phyloP scores from a whole-genome alignment of 2,888 invertebrate genomes.

The Heliconius hortense region DNA sequence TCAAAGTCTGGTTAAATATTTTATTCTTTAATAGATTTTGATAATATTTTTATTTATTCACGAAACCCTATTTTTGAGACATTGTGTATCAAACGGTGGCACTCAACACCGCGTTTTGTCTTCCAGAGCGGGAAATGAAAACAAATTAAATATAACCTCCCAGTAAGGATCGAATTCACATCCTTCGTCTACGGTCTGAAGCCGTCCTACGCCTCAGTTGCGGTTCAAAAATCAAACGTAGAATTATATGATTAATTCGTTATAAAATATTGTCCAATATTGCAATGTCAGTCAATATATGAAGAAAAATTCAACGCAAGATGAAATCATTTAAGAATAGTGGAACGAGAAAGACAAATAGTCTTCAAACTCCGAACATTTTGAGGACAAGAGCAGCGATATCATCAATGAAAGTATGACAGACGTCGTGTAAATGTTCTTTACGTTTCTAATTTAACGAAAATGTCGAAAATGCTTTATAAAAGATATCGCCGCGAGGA shows the following conservation, averaged over 20 bases:
- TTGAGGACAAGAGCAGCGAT: not conserved
- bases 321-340: slow-evolving; percentile 1
- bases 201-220: not conserved
- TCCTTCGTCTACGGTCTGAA: not conserved
- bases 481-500: not conserved
- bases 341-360: slow-evolving; percentile 3
- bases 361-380: not conserved
- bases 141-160: not conserved
- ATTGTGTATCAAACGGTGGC: not conserved
- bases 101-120: not conserved
- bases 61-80: not conserved
- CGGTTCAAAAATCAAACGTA: too few relatives aligned
- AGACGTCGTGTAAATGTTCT: slow-evolving; percentile 5
- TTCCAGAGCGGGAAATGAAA: not conserved
- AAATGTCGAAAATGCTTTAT: slow-evolving; percentile 5
- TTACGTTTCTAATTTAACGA: slow-evolving; percentile 2
- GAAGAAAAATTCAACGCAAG: not conserved
- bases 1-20: too few relatives aligned
- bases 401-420: slow-evolving; percentile 3
- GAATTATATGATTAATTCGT: not conserved
- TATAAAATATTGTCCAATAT: not conserved
- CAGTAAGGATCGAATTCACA: not conserved
- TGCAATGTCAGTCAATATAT: not conserved
- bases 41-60: too few relatives aligned
- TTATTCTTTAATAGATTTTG: too few relatives aligned